Percentiles rank a stretch among this genome's conserved stretches.
Conservation (phyloP, 2,888 invertebrate species). For the Notocelia uddmanniana region DNA sequence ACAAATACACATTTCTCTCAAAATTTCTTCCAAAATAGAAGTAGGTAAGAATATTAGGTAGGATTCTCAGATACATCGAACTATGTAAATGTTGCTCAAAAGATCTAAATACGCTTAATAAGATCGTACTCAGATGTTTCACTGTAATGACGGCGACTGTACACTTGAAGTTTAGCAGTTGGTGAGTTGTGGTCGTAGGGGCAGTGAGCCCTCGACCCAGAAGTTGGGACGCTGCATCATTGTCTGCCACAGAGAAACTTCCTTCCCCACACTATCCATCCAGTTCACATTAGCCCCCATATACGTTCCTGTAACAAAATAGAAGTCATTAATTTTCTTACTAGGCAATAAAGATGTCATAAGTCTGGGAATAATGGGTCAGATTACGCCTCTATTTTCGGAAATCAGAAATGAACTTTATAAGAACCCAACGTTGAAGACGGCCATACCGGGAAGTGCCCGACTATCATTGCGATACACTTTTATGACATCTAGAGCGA, state of each 20-base stretch:
- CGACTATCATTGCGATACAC: no score
- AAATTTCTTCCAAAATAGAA: conserved; percentile 22
- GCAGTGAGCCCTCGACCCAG: conserved; percentile 98
- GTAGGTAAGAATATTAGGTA: conserved; percentile 22
- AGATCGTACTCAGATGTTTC: not conserved
- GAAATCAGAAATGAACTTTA: no score
- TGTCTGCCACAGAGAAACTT: conserved; percentile 95
- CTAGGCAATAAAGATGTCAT: no score
- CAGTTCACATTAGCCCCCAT: conserved; percentile 95
- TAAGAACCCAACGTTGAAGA: no score
- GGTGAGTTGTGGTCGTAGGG: conserved; percentile 91
- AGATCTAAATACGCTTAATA: not conserved
- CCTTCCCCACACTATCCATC: conserved; percentile 98
- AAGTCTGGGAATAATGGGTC: no score
- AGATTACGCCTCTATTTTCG: no score
- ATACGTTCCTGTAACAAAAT: conserved; percentile 89
- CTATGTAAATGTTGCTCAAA: not conserved
- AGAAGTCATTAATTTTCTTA: no score
- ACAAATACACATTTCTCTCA: not conserved
- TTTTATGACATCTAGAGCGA: no score
- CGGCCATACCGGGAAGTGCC: no score
- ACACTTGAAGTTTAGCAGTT: conserved; percentile 59
- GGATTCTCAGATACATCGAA: not conserved
- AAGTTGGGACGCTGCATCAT: conserved; percentile 97
- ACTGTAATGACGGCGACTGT: not conserved